phyloP scores from a whole-genome alignment of 2,113 vertebrate species.

The Strix aluco region DNA sequence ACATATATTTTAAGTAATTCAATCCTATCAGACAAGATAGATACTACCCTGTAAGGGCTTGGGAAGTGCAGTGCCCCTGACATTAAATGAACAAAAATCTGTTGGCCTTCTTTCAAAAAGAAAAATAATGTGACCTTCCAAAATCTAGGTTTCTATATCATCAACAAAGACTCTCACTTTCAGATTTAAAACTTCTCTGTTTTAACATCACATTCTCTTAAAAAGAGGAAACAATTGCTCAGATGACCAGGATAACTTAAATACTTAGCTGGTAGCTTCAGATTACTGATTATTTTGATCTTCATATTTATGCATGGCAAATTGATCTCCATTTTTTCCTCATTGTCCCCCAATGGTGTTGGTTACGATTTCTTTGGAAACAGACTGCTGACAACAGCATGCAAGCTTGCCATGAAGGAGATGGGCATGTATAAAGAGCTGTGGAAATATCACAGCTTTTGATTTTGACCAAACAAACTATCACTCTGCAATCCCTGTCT shows the following conservation, averaged over 20 bases:
- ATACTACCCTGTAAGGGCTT: background rate
- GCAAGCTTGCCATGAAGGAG: background rate
- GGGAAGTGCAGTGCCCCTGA: background rate
- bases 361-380: background rate
- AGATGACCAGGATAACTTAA: background rate
- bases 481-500: background rate
- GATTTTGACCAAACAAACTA: background rate
- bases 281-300: conserved; percentile 4
- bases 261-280: background rate
- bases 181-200: background rate
- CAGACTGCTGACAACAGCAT: background rate
- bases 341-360: background rate
- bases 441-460: background rate
- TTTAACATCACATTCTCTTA: background rate
- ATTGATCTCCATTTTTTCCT: background rate
- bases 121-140: background rate
- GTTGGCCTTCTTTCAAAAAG: background rate
- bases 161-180: background rate
- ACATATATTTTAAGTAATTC: background rate
- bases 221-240: background rate
- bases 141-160: background rate
- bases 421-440: background rate
- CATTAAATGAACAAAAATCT: background rate
- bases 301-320: background rate
- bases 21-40: background rate